Conservation (phyloP, 1,140 invertebrate genomes). For the Octopus sinensis region DNA sequence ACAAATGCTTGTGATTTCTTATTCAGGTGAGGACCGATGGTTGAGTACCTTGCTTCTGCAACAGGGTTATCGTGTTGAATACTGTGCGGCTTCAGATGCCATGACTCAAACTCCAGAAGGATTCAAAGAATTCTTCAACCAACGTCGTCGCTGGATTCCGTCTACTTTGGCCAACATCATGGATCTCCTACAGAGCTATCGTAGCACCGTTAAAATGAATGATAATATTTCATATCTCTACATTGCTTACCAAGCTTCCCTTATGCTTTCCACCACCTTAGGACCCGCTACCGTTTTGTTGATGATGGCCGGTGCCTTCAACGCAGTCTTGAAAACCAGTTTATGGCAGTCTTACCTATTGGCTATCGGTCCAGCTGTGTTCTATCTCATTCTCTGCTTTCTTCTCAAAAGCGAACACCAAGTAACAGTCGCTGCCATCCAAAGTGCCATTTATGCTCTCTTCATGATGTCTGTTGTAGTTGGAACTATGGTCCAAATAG, state of each 20-base stretch:
- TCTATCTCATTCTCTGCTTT: slow-evolving; percentile 61
- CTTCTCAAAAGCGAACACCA: slow-evolving; percentile 58
- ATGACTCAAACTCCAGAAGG: slow-evolving; percentile 65
- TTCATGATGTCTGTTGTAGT: slow-evolving; percentile 99
- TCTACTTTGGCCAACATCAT: slow-evolving; percentile 68
- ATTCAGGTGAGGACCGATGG: slow-evolving; percentile 64
- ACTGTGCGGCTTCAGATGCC: slow-evolving; percentile 66
- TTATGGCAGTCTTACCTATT: slow-evolving; percentile 55
- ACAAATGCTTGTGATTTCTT: not conserved
- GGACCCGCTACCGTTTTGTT: slow-evolving; percentile 68
- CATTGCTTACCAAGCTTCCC: slow-evolving; percentile 57
- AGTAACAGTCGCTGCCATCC: slow-evolving; percentile 81
- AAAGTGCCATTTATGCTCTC: slow-evolving; percentile 90
- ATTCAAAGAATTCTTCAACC: slow-evolving; percentile 56
- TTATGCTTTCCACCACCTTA: slow-evolving; percentile 60
- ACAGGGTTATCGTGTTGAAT: slow-evolving; percentile 66
- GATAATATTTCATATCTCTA: slow-evolving; percentile 65
- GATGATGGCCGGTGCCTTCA: slow-evolving; percentile 66
- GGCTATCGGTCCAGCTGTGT: slow-evolving; percentile 59
- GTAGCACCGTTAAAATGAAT: slow-evolving; percentile 62
- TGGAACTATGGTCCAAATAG: slow-evolving; percentile 68
- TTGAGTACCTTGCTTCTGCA: slow-evolving; percentile 66
- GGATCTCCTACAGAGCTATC: slow-evolving; percentile 63
- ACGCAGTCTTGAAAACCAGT: slow-evolving; percentile 53
- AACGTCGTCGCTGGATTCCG: slow-evolving; percentile 66